Conservation (phyloP, 1,140 invertebrate species). For the Drosophila pruinosa region DNA sequence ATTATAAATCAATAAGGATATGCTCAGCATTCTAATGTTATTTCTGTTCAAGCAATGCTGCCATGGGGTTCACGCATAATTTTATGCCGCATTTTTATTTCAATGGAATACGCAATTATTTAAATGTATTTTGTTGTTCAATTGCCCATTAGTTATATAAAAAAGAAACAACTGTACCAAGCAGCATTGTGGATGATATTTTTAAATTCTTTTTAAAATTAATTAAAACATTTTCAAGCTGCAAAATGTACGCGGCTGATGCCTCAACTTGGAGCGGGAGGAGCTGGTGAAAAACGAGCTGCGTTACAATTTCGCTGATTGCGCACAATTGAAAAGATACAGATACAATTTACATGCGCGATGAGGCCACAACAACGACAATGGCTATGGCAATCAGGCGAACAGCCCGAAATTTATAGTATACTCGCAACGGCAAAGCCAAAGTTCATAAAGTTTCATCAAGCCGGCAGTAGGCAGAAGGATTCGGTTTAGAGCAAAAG, state of each 20-base stretch:
- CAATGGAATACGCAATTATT: constrained; percentile 48
- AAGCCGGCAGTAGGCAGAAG: constrained; percentile 28
- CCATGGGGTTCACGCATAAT: constrained; percentile 48
- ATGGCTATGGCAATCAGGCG: constrained; percentile 65
- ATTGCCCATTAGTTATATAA: background rate
- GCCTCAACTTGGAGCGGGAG: background rate
- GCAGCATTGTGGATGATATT: no score
- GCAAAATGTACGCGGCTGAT: background rate
- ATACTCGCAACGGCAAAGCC: constrained; percentile 60
- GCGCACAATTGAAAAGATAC: constrained; percentile 72
- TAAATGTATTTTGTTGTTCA: constrained; percentile 6
- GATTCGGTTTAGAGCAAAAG: background rate
- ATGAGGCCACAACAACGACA: background rate
- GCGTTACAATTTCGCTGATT: constrained; percentile 75
- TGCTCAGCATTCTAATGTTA: constrained; percentile 74
- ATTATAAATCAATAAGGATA: constrained; percentile 81
- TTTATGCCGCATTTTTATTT: constrained; percentile 51
- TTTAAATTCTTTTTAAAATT: constrained; percentile 41
- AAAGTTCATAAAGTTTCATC: constrained; percentile 81
- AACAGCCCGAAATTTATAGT: constrained; percentile 67
- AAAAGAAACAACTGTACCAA: background rate
- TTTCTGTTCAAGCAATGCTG: constrained; percentile 32
- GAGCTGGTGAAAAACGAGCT: constrained; percentile 64
- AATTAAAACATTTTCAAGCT: constrained; percentile 76
- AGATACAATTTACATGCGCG: constrained; percentile 68